Evolutionary conservation across 2,888 invertebrate genomes (phyloP).

Genomic region (Odontothrips loti): DNA sequence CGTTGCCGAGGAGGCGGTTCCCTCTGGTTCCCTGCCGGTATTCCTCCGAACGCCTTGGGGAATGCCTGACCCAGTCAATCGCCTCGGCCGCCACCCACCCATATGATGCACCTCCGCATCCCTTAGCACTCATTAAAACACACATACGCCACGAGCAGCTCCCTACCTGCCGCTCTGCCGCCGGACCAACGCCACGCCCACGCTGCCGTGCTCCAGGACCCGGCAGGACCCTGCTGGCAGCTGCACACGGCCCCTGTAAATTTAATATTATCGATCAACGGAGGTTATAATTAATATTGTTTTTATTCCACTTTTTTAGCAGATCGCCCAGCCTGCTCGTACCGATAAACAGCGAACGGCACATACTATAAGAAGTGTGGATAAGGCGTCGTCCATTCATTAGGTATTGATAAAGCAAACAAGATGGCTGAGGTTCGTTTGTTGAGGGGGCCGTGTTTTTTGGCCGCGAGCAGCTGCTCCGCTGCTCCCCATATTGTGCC

Average conservation of each 20-base stretch:
- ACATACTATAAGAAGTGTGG: not conserved
- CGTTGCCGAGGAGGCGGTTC: not conserved
- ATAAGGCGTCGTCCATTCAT: not conserved
- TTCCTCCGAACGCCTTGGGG: not conserved
- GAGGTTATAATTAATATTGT: not conserved
- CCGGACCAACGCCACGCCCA: no score
- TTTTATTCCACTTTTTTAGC: not conserved
- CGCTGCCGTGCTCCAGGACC: no score
- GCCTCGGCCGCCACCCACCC: not conserved
- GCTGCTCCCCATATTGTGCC: not conserved
- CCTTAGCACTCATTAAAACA: no score
- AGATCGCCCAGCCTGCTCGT: not conserved
- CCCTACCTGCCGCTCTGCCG: not conserved
- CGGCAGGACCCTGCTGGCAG: not conserved
- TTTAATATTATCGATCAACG: not conserved
- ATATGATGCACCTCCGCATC: not conserved
- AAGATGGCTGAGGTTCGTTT: not conserved
- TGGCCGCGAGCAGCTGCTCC: not conserved
- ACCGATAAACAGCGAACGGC: not conserved
- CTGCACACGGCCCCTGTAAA: not conserved
- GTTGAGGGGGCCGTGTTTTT: not conserved
- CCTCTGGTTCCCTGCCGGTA: not conserved
- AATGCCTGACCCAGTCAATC: not conserved
- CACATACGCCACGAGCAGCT: not conserved
- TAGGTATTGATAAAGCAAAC: conserved; percentile 22